Evolutionary conservation across 64 coral and sea anemone species (phyloP).

Genomic region (Platygyra sinensis): DNA sequence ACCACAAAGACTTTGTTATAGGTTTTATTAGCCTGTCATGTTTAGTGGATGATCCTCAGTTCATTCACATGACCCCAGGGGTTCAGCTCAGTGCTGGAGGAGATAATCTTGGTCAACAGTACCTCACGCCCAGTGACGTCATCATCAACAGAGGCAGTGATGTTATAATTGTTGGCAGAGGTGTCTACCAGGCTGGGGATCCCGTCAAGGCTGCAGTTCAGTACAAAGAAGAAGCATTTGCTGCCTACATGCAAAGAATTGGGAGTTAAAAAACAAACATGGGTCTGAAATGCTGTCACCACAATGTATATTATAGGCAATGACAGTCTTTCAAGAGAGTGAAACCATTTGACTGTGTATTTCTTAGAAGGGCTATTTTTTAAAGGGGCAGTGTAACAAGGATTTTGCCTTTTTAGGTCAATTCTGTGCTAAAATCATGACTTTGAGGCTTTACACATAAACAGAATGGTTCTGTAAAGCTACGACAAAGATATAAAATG

Average conservation of each 20-base stretch:
- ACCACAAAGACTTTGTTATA: constrained; percentile 93
- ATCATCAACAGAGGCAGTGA: constrained; percentile 78
- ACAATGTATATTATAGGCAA: background rate
- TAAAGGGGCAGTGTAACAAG: too few species aligned
- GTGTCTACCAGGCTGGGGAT: constrained; percentile 85
- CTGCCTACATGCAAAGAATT: constrained; percentile 77
- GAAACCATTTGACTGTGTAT: background rate
- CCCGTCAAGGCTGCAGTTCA: constrained; percentile 62
- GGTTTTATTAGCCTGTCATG: constrained; percentile 87
- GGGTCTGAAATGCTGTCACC: background rate
- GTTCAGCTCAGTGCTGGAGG: constrained; percentile 71
- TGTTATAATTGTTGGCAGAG: constrained; percentile 95
- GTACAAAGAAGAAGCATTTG: constrained; percentile 88
- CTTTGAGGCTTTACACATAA: too few species aligned
- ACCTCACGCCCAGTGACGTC: constrained; percentile 86
- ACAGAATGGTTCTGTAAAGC: too few species aligned
- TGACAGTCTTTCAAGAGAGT: background rate
- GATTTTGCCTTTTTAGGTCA: too few species aligned
- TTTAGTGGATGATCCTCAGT: constrained; percentile 68
- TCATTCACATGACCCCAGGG: constrained; percentile 98
- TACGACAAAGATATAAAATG: too few species aligned
- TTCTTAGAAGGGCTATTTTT: too few species aligned
- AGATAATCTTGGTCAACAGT: constrained; percentile 93
- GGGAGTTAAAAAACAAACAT: constrained; percentile 3
- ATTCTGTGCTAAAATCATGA: too few species aligned